Base-by-base conservation (phyloP, 1,140 invertebrate species). In the Ceratosolen fusciceps region DNA sequence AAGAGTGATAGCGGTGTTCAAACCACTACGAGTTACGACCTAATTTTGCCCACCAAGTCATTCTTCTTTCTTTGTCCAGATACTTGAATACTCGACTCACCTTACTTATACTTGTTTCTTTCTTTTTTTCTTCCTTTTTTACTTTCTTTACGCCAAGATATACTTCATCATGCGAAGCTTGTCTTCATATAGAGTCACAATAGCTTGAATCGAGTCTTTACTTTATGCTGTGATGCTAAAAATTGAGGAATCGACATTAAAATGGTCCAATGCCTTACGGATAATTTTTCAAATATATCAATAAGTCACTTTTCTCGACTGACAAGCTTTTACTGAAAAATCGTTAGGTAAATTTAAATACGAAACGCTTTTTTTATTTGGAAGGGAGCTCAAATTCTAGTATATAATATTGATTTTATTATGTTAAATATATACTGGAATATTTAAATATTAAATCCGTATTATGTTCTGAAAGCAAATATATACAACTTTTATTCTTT, bases 11-110 rank as follows among this genome's bases (percentile, higher is more conserved):
- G 54, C 54, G 21, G 26, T 56, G n/a, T 56, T 56, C 26, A 24
- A 56, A 24, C 3, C 10, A 8, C 21, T n/a, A 56, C 16, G 54
- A 56, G 54, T 56, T 56, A 56, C 54, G 54, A 56, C 54, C 54
- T 56, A 21, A 56, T 56, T 56, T 56, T 56, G 54, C 2, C 54
- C 54, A n/a, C 54, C 21, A 56, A 56, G 54, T 56, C 54, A 56
- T 56, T 52, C 49, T 5, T 52, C 49, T 52, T 52, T 52, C 49
- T 52, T 56, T 56, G 54, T 26, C 14, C 21, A 24, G 4, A 56
- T 56, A 56, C 54, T 56, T 56, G 54, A 56, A 56, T 24, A 3
- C 54, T 56, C 10, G 21, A 56, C 2, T 24, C 14, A 24, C 14
- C n/a, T 24, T n/a, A 56, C n/a, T 8, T 5, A n/a, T 56, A 10